Percentiles rank a stretch among this genome's conserved stretches.
These are phyloP conservation scores for Corythornis cristatus DNA, from an alignment of 2,113 vertebrate genomes.

Conservation along the genomic window DNA sequence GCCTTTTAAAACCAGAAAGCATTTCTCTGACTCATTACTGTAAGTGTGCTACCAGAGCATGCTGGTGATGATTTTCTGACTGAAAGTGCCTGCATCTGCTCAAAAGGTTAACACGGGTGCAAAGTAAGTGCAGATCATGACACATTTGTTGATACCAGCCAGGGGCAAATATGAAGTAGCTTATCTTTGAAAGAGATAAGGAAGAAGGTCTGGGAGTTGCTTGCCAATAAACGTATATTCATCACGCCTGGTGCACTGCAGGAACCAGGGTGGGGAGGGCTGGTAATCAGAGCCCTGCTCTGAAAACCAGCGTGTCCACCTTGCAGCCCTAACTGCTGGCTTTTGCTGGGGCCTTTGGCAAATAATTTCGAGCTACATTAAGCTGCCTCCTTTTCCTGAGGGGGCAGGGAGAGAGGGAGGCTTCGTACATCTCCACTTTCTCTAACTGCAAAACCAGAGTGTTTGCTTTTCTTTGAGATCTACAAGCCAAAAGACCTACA, in stretches of 20 bases:
- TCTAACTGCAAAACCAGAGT: neutral
- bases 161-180: slow-evolving; percentile 48
- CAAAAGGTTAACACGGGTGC: slow-evolving; percentile 42
- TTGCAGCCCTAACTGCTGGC: neutral
- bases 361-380: neutral
- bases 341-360: neutral
- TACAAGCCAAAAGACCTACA: neutral
- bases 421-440: neutral
- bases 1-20: slow-evolving; percentile 56
- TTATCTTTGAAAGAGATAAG: slow-evolving; percentile 66
- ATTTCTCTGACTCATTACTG: slow-evolving; percentile 55
- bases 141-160: slow-evolving; percentile 51
- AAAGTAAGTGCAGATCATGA: slow-evolving; percentile 36
- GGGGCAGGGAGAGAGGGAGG: no score
- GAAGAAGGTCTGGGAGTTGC: neutral
- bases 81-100: slow-evolving; percentile 41
- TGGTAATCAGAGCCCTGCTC: rapidly evolving
- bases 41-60: slow-evolving; percentile 7
- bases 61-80: slow-evolving; percentile 22
- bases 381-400: neutral
- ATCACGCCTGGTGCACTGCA: neutral
- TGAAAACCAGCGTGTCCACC: rapidly evolving
- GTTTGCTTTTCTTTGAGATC: neutral
- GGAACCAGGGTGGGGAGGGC: rapidly evolving
- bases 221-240: slow-evolving; percentile 10